Conservation (phyloP, 2,797 vertebrate species). For the Hydrophis major region DNA sequence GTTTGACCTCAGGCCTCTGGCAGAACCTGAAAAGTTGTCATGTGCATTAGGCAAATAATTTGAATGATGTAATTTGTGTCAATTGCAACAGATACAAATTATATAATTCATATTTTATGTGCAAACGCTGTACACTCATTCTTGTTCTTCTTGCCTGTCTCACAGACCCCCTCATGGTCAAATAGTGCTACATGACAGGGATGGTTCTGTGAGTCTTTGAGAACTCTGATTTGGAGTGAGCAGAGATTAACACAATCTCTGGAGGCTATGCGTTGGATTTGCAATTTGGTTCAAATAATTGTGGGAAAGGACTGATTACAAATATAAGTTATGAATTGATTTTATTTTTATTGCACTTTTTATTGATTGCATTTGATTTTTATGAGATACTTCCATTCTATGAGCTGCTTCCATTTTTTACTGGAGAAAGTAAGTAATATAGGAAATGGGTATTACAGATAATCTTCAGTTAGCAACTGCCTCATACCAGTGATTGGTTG, state of each 20-base stretch:
- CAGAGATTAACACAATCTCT: neutral
- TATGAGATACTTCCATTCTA: neutral
- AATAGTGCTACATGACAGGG: neutral
- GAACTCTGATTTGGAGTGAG: no score
- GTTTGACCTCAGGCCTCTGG: neutral
- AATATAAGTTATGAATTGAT: neutral
- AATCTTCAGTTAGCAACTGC: neutral
- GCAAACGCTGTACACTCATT: neutral
- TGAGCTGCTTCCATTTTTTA: neutral
- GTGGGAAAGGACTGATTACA: neutral
- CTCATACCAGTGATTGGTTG: neutral
- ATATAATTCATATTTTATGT: neutral
- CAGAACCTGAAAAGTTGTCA: neutral
- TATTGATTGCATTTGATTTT: neutral
- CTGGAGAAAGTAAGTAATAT: neutral
- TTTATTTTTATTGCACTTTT: neutral
- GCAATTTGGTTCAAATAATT: neutral
- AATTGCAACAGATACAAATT: neutral
- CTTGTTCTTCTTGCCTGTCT: neutral
- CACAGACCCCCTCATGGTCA: neutral
- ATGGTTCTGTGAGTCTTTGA: neutral
- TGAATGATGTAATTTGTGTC: neutral
- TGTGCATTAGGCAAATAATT: neutral
- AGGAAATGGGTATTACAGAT: neutral
- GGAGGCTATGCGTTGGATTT: neutral